Evolutionary conservation across 2,888 invertebrate genomes (phyloP).

Genomic region (Drosophila subsilvestris): DNA sequence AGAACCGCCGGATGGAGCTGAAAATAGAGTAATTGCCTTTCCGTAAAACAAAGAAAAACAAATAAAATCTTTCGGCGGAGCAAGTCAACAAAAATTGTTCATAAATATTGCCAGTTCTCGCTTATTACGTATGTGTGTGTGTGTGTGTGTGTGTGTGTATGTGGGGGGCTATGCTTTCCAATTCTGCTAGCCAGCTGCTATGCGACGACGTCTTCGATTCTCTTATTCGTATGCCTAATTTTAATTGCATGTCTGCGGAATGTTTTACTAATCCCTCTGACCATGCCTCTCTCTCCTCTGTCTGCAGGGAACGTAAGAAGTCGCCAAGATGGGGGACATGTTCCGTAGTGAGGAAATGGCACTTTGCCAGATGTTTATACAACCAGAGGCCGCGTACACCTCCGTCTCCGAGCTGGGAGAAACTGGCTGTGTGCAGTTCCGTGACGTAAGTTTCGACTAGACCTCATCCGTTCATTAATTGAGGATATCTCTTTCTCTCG

Average conservation of each 20-base stretch:
- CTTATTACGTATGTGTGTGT: constrained; percentile 1
- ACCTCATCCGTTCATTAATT: not conserved
- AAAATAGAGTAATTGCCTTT: constrained; percentile 47
- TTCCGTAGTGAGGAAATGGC: constrained; percentile 97
- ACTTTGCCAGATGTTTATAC: constrained; percentile 97
- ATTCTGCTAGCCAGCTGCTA: too few species aligned
- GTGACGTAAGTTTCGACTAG: constrained; percentile 90
- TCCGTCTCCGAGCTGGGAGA: constrained; percentile 98
- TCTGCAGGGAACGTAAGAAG: constrained; percentile 70
- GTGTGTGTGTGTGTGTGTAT: too few species aligned
- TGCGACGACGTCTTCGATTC: constrained; percentile 21
- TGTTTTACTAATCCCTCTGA: constrained; percentile 42
- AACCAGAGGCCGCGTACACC: constrained; percentile 97
- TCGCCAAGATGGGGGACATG: constrained; percentile 89
- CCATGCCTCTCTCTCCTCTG: not conserved
- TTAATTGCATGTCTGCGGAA: constrained; percentile 72
- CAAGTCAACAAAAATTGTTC: constrained; percentile 22
- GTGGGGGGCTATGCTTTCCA: too few species aligned
- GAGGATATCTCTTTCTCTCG: not conserved
- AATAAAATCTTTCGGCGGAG: constrained; percentile 36
- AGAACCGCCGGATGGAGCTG: constrained; percentile 34
- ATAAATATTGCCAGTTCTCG: constrained; percentile 18
- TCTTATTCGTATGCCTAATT: constrained; percentile 48
- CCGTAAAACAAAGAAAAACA: constrained; percentile 32
- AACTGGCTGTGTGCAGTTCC: constrained; percentile 96